These are phyloP conservation scores for Orthosia cruda DNA, from an alignment of 2,888 invertebrate genomes.

Conservation along the genomic window DNA sequence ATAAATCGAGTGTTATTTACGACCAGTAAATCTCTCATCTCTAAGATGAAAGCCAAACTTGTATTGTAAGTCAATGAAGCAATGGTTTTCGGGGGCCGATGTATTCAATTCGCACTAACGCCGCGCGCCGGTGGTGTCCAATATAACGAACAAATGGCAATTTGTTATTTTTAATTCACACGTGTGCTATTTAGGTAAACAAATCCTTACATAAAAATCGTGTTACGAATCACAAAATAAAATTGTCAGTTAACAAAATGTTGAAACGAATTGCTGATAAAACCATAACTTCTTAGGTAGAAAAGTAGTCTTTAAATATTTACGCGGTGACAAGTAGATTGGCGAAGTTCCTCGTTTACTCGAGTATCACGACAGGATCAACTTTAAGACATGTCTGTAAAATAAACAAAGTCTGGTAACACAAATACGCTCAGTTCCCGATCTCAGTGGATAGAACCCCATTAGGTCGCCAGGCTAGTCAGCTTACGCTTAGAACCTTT, in stretches of 20 bases:
- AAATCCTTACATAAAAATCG: too few species aligned
- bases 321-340: slow-evolving; percentile 32
- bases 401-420: slow-evolving; percentile 48
- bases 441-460: slow-evolving; percentile 61
- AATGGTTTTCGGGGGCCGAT: slow-evolving; percentile 1
- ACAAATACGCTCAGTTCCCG: slow-evolving; percentile 57
- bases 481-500: slow-evolving; percentile 62
- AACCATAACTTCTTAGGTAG: neutral
- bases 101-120: neutral
- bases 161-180: neutral
- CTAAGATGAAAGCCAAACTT: slow-evolving; percentile 20
- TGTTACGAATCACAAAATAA: neutral
- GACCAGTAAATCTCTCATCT: slow-evolving; percentile 29
- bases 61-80: slow-evolving; percentile 53
- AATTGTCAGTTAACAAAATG: neutral
- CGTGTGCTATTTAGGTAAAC: neutral
- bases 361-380: slow-evolving; percentile 23
- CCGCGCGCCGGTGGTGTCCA: neutral
- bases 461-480: slow-evolving; percentile 55
- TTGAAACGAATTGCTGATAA: neutral
- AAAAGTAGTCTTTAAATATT: slow-evolving; percentile 27
- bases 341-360: slow-evolving; percentile 21
- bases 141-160: neutral
- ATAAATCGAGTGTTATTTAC: slow-evolving; percentile 15
- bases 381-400: slow-evolving; percentile 51